phyloP scores from a whole-genome alignment of 2,113 vertebrate genomes.

The Corvus moneduloides region DNA sequence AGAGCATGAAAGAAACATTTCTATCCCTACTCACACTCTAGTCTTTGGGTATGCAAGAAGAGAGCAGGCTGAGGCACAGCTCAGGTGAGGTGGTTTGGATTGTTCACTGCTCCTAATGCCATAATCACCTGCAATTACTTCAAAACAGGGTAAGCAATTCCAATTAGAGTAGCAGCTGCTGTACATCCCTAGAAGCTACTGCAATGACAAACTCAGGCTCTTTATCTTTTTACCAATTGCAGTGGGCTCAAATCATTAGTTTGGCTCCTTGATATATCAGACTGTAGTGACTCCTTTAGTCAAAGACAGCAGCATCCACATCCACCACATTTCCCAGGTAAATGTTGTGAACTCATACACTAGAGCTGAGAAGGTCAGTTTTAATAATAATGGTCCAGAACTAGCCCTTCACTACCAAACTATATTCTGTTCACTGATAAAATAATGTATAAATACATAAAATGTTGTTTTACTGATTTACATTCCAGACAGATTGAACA shows the following conservation, averaged over 20 bases:
- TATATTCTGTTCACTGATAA: not conserved
- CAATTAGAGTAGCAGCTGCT: not conserved
- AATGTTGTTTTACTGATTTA: not conserved
- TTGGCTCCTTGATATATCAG: not conserved
- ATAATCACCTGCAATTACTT: not conserved
- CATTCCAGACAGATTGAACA: not conserved
- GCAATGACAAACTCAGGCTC: not conserved
- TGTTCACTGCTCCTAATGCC: not conserved
- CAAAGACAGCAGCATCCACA: not conserved
- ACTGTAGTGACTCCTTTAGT: not conserved
- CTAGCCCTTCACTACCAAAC: not conserved
- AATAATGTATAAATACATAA: not conserved
- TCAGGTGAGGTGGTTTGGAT: not conserved
- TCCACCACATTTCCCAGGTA: not conserved
- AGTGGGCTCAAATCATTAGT: not conserved
- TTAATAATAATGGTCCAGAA: not conserved
- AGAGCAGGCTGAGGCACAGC: not conserved
- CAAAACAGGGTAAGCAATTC: not conserved
- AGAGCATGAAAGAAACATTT: not conserved
- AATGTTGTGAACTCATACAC: not conserved
- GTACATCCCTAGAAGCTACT: not conserved
- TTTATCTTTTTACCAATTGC: not conserved
- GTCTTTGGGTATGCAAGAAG: not conserved
- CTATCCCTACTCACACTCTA: not conserved
- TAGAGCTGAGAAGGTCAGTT: not conserved